These are phyloP conservation scores for Drosophila aldrichi DNA, from an alignment of 2,888 invertebrate species.

Conservation along the genomic window DNA sequence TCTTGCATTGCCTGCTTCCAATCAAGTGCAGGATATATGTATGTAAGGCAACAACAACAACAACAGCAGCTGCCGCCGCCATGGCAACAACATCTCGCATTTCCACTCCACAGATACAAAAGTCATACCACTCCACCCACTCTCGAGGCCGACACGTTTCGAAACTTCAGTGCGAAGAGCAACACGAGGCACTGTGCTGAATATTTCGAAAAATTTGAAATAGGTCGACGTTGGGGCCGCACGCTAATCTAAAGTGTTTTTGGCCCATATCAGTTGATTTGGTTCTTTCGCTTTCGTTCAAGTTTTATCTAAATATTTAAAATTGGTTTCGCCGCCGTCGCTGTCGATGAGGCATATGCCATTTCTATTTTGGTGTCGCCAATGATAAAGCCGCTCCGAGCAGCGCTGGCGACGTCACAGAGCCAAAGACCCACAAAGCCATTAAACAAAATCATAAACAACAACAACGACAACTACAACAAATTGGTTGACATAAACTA, in stretches of 20 bases:
- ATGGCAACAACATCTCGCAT: slow-evolving; percentile 26
- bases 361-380: slow-evolving; percentile 54
- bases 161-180: slow-evolving; percentile 10
- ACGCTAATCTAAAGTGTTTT: slow-evolving; percentile 71
- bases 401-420: slow-evolving; percentile 44
- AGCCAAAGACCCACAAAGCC: slow-evolving; percentile 21
- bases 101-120: slow-evolving; percentile 28
- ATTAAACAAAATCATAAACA: slow-evolving; percentile 48
- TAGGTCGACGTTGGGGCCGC: slow-evolving; percentile 61
- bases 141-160: background rate
- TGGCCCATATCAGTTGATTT: slow-evolving; percentile 69
- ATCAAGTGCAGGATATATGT: slow-evolving; percentile 60
- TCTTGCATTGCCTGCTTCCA: slow-evolving; percentile 55
- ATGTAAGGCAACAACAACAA: slow-evolving; percentile 16
- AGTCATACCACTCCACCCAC: background rate
- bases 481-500: slow-evolving; percentile 22
- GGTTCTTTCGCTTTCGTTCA: slow-evolving; percentile 55
- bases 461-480: background rate
- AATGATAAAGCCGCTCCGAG: slow-evolving; percentile 48
- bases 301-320: slow-evolving; percentile 78
- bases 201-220: slow-evolving; percentile 50
- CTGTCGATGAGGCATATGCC: slow-evolving; percentile 49
- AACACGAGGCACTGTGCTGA: slow-evolving; percentile 12
- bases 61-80: background rate
- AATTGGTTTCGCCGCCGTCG: slow-evolving; percentile 56